Evolutionary conservation across 2,888 invertebrate genomes (phyloP), one percentile per base, ranked within the genome.

Genomic region (Drosophila borealis): DNA sequence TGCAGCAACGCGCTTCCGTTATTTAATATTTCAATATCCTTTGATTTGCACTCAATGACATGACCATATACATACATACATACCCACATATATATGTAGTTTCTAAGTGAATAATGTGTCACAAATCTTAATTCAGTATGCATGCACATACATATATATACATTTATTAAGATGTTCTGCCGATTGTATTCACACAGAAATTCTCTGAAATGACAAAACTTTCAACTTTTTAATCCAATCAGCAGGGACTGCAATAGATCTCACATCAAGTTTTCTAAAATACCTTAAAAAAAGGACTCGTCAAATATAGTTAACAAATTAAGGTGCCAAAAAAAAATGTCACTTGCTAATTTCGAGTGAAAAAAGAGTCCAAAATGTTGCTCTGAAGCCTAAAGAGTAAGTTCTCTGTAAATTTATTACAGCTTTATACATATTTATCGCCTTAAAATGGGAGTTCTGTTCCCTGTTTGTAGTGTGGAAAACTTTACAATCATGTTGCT

Each of bases 1-100:
- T 77, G 73, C 59, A 62, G 60, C 54, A 63, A 64, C 34, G 75
- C 60, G 77, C 75, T 76, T 76, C 77, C 74, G 62, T 39, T 53
- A 56, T 29, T 8, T 14, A 60, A 46, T 45, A 42, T 39, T 29
- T 8, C 19, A 60, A 46, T 45, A 42, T 39, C 19, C 21, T 39
- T 56, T 56, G 39, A 49, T 51, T 63, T 62, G 55, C 62, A 57
- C 59, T 55, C 42, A 65, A 77, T 65, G 73, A 76, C 73, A 64
- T 41, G 65, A 69, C 36, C 50, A 57, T 21, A 45, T 48, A 48
- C 25, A 54, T 51, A 48, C 25, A 54, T 51, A 17, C 17, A 59
- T 36, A 36, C 39, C 29, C 19, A 49, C n/a, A 37, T 44, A 49
- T 29, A 36, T 66, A 60, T 17, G 14, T 34, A 49, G 14, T 36